phyloP scores from a whole-genome alignment of 2,888 invertebrate genomes.

The Sesia apiformis region DNA sequence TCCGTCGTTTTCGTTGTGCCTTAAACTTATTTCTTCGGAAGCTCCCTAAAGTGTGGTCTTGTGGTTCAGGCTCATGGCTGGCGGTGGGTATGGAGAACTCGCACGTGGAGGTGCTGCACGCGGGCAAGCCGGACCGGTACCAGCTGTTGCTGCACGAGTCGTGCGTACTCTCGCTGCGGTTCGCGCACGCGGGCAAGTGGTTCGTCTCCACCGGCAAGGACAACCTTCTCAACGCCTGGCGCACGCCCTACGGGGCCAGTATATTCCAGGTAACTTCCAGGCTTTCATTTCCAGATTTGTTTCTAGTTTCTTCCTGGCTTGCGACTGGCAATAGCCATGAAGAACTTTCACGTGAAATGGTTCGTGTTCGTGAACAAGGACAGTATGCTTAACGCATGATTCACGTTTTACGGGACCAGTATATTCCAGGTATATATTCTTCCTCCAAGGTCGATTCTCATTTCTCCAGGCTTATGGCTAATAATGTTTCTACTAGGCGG shows the following conservation, averaged over 20 bases:
- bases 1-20: no score
- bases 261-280: slow-evolving; percentile 89
- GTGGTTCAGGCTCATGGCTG: slow-evolving; percentile 86
- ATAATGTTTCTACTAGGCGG: no score
- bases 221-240: slow-evolving; percentile 97
- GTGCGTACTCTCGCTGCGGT: slow-evolving; percentile 95
- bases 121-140: slow-evolving; percentile 94
- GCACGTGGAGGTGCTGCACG: slow-evolving; percentile 94
- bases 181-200: slow-evolving; percentile 98
- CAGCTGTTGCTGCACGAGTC: slow-evolving; percentile 97
- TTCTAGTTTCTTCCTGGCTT: no score
- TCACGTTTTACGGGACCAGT: no score
- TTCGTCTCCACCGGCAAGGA: slow-evolving; percentile 99
- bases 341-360: no score
- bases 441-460: no score
- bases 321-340: no score
- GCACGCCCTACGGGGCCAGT: slow-evolving; percentile 97
- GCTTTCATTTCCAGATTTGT: no score
- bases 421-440: no score
- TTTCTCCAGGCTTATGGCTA: no score
- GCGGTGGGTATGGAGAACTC: slow-evolving; percentile 99
- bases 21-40: neutral
- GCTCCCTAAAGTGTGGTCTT: neutral
- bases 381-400: no score
- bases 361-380: no score